Evolutionary conservation across 2,888 invertebrate genomes (phyloP).

Genomic region (Perdita meconis): DNA sequence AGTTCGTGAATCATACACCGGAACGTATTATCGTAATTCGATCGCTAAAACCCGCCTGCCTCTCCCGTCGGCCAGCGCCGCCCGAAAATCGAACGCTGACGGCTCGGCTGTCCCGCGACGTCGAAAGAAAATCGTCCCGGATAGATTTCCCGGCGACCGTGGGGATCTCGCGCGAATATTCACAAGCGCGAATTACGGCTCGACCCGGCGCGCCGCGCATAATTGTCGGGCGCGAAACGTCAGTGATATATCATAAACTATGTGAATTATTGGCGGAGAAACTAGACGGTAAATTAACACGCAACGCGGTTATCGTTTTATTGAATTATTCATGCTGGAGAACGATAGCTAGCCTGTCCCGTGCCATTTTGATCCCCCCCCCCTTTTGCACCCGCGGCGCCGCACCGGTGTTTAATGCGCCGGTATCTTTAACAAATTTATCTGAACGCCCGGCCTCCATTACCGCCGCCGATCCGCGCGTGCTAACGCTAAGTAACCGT

Average conservation of each 20-base stretch:
- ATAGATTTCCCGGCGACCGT: constrained; percentile 1
- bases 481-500: neutral
- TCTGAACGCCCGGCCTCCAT: constrained; percentile 34
- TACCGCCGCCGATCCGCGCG: constrained; percentile 11
- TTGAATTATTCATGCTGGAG: constrained; percentile 69
- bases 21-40: constrained; percentile 30
- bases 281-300: constrained; percentile 69
- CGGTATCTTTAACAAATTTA: constrained; percentile 65
- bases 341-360: constrained; percentile 35
- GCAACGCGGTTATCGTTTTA: constrained; percentile 72
- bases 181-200: constrained; percentile 40
- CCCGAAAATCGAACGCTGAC: constrained; percentile 10
- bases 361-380: constrained; percentile 1
- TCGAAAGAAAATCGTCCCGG: constrained; percentile 23
- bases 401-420: constrained; percentile 52
- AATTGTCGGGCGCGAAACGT: constrained; percentile 63
- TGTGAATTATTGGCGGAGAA: constrained; percentile 70
- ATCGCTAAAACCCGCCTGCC: neutral
- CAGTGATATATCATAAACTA: constrained; percentile 68
- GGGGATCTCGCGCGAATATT: constrained; percentile 27
- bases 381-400: neutral
- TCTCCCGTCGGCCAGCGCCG: neutral
- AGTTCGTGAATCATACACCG: constrained; percentile 16
- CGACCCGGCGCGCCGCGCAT: constrained; percentile 31
- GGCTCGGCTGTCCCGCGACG: neutral